Evolutionary conservation across 2,113 vertebrate genomes (phyloP).

Genomic region (Calonectris borealis): DNA sequence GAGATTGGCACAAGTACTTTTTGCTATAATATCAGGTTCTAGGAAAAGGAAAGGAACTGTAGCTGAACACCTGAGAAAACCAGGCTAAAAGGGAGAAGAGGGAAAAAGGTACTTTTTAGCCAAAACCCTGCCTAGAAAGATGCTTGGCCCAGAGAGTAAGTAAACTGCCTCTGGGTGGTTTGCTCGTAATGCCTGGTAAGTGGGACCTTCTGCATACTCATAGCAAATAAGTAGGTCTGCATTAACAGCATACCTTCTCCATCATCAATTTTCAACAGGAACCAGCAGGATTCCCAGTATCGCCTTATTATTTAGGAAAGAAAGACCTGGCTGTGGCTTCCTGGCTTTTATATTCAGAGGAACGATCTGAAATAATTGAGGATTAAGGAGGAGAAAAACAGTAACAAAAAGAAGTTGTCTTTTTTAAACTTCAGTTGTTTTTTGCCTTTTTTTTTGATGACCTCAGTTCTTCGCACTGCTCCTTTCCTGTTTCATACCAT

Average conservation of each 20-base stretch:
- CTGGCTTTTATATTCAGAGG: not conserved
- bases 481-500: not conserved
- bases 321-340: not conserved
- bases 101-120: not conserved
- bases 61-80: not conserved
- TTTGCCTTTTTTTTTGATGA: not conserved
- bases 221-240: not conserved
- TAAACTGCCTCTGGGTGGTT: not conserved
- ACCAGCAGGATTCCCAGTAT: not conserved
- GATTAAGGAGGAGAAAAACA: not conserved
- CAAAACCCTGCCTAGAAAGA: not conserved
- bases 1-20: not conserved
- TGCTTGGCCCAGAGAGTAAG: not conserved
- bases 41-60: not conserved
- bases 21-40: not conserved
- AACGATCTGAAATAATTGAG: not conserved
- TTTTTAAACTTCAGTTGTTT: not conserved
- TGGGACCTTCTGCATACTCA: not conserved
- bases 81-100: not conserved
- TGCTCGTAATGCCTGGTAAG: not conserved
- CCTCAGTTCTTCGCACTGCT: constrained; percentile 4
- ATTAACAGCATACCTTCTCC: not conserved
- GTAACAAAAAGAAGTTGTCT: not conserved
- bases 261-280: not conserved
- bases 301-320: not conserved